These are phyloP conservation scores for Tauraco erythrolophus DNA, from an alignment of 2,113 vertebrate species.

Conservation along the genomic window DNA sequence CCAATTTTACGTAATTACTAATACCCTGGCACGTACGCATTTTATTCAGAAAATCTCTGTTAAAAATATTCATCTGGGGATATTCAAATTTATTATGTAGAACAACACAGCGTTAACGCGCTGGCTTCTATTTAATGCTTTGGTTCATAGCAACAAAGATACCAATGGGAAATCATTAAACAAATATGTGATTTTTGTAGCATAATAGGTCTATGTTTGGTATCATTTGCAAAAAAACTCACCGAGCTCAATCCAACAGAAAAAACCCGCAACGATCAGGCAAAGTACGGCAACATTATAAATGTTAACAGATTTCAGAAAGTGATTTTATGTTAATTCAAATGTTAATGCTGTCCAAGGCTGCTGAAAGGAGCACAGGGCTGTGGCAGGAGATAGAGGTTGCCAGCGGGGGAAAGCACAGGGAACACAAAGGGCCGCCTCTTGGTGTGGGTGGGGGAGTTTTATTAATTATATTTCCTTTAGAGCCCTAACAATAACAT, in stretches of 20 bases:
- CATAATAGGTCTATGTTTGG: slow-evolving; percentile 25
- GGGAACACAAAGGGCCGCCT: slow-evolving; percentile 43
- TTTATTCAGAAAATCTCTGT: slow-evolving; percentile 53
- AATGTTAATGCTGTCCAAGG: slow-evolving; percentile 18
- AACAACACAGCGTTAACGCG: slow-evolving; percentile 54
- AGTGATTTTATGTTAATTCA: slow-evolving; percentile 50
- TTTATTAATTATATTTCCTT: slow-evolving; percentile 68
- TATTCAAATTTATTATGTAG: slow-evolving; percentile 69
- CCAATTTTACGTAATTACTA: slow-evolving; percentile 54
- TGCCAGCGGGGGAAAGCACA: background rate
- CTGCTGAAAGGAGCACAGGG: background rate
- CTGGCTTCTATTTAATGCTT: slow-evolving; percentile 60
- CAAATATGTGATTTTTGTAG: slow-evolving; percentile 54
- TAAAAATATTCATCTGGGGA: slow-evolving; percentile 50
- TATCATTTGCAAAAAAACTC: background rate
- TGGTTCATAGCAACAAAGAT: slow-evolving; percentile 69
- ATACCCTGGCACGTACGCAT: background rate
- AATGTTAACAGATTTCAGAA: slow-evolving; percentile 31
- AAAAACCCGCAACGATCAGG: background rate
- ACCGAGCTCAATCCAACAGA: background rate
- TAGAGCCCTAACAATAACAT: slow-evolving; percentile 28
- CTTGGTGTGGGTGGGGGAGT: background rate
- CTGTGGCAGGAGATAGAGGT: background rate
- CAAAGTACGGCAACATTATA: slow-evolving; percentile 1
- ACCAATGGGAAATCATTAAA: slow-evolving; percentile 72